Base-by-base conservation (phyloP, 2,888 invertebrate genomes). In the Polietes domitor region DNA sequence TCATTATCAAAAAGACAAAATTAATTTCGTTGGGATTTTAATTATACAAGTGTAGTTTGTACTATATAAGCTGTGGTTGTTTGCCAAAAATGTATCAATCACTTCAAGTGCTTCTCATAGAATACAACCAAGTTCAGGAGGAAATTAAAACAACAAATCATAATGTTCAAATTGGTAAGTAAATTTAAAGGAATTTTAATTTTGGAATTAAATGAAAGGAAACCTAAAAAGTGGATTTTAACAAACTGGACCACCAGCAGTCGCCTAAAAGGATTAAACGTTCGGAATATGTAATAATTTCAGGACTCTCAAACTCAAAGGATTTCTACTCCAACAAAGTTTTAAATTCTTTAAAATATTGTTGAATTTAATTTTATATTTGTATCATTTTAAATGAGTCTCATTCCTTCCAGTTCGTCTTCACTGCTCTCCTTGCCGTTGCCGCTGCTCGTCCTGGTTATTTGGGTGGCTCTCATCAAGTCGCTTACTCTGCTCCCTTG, bases 381-480 rank as follows among this genome's bases (percentile, higher is more conserved):
- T n/a, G n/a, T n/a, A n/a, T n/a, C n/a, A n/a, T n/a, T n/a, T n/a
- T n/a, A n/a, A n/a, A n/a, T n/a, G n/a, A n/a, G n/a, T n/a, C n/a
- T n/a, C n/a, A n/a, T 32, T 32, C 32, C 4, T 6, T 70, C 15
- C 63, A 88, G 88, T 86, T 87, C 86, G 86, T 87, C 77, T 80
- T 88, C 79, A 86, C 87, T 85, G 91, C 88, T 88, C 87, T 91
- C 71, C 86, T 90, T 77, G 90, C 87, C 88, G 89, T 89, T 89
- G 91, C 88, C 85, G 92, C 86, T 83, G 92, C 88, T 82, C 92
- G 87, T 87, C 92, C 91, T 86, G 88, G 91, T 85, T 88, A 89
- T 77, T 85, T 90, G 77, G 79, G 85, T 53, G 87, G 88, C 2
- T 85, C 89, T 10, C 90, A 89, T 3, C 19, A 91, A 76, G 88